These are phyloP conservation scores for Pluvialis apricaria DNA, from an alignment of 2,113 vertebrate species.

Conservation along the genomic window DNA sequence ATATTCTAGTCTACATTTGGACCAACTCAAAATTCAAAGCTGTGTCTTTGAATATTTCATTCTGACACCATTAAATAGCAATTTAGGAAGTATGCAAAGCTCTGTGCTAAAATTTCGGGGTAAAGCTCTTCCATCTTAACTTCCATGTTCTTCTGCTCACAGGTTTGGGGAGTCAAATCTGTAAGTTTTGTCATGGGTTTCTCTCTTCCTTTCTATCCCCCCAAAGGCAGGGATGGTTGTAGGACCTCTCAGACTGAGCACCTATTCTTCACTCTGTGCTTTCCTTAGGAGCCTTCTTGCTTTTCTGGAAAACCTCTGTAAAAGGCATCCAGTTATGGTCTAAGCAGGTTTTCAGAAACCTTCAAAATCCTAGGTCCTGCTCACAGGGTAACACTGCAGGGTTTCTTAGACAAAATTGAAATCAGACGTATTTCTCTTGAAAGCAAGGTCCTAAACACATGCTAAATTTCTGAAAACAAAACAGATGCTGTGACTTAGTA, in stretches of 20 bases:
- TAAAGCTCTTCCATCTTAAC: not conserved
- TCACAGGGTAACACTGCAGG: not conserved
- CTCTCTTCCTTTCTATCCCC: not conserved
- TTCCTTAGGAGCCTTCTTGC: not conserved
- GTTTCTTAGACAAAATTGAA: not conserved
- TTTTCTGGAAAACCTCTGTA: not conserved
- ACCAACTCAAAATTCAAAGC: not conserved
- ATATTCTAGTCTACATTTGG: not conserved
- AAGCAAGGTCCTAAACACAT: not conserved
- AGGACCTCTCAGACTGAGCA: rapidly evolving
- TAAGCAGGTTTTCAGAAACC: not conserved
- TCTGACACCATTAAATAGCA: not conserved
- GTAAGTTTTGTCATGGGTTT: not conserved
- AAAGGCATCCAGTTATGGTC: not conserved
- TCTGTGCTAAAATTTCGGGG: not conserved
- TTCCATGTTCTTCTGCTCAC: not conserved
- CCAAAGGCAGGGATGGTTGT: not conserved
- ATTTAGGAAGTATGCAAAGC: not conserved
- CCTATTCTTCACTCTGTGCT: not conserved
- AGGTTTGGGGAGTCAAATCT: not conserved
- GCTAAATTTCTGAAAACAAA: not conserved
- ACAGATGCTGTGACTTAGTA: not conserved
- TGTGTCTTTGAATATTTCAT: not conserved
- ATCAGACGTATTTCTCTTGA: not conserved
- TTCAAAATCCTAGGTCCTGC: not conserved